Conservation (phyloP, 2,797 vertebrate genomes). For the Cichlasoma orientale region DNA sequence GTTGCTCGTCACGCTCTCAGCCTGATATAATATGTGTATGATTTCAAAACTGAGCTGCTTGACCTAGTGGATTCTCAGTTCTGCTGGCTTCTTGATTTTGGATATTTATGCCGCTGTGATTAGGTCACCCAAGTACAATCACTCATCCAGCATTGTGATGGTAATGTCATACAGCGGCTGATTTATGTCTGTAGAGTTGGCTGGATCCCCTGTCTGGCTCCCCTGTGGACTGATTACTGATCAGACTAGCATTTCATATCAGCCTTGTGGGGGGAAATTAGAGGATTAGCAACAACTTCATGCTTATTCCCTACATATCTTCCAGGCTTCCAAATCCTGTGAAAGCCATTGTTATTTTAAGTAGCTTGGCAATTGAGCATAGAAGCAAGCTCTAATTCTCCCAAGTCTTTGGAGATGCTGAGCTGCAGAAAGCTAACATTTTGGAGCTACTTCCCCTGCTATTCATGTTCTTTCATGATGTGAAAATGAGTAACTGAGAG, state of each 20-base stretch:
- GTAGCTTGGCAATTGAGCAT: conserved; percentile 73
- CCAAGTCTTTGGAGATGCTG: conserved; percentile 60
- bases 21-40: conserved; percentile 12
- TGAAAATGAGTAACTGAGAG: conserved; percentile 51
- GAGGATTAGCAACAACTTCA: conserved; percentile 81
- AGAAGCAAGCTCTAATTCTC: conserved; percentile 65
- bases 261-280: conserved; percentile 75
- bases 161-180: conserved; percentile 47
- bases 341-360: conserved; percentile 79
- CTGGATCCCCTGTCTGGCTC: conserved; percentile 71
- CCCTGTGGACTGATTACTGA: conserved; percentile 74
- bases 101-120: conserved; percentile 42
- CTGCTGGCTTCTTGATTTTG: conserved; percentile 35
- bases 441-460: conserved; percentile 57
- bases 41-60: conserved; percentile 24
- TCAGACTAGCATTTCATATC: conserved; percentile 75
- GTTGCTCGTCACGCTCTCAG: conserved; percentile 22
- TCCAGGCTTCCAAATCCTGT: conserved; percentile 72
- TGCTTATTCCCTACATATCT: conserved; percentile 73
- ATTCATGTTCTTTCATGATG: conserved; percentile 62
- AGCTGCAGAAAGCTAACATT: conserved; percentile 45
- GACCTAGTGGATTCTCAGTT: conserved; percentile 14
- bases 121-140: conserved; percentile 43
- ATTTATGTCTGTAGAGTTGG: conserved; percentile 46
- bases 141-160: conserved; percentile 53